Evolutionary conservation across 2,888 invertebrate species (phyloP).

Genomic region (Drosophila prostipennis): DNA sequence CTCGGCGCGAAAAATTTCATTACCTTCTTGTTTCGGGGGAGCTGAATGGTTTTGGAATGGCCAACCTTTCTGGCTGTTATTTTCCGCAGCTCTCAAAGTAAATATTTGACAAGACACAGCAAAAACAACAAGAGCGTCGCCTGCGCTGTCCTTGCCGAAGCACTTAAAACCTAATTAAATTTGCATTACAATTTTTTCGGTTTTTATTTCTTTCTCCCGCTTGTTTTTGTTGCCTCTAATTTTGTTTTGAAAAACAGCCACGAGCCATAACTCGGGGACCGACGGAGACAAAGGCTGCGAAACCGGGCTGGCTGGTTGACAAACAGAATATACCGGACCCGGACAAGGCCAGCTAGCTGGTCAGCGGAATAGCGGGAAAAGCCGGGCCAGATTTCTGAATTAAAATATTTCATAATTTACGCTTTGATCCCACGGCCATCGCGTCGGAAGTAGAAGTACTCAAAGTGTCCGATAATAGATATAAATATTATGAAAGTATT

Average conservation of each 20-base stretch:
- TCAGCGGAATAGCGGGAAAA: slow-evolving; percentile 6
- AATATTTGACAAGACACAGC: slow-evolving; percentile 69
- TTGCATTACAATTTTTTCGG: slow-evolving; percentile 77
- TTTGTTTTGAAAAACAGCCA: slow-evolving; percentile 77
- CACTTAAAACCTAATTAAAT: slow-evolving; percentile 80
- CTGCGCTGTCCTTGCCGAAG: slow-evolving; percentile 69
- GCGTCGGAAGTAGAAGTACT: background rate
- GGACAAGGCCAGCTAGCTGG: slow-evolving; percentile 14
- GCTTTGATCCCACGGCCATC: slow-evolving; percentile 26
- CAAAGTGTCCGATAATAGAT: background rate
- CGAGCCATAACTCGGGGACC: slow-evolving; percentile 51
- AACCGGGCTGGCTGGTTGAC: slow-evolving; percentile 65
- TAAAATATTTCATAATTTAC: slow-evolving; percentile 29
- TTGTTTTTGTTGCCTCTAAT: slow-evolving; percentile 58
- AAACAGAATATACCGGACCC: slow-evolving; percentile 46
- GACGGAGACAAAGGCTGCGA: slow-evolving; percentile 35
- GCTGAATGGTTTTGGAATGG: slow-evolving; percentile 22
- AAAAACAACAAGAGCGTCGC: slow-evolving; percentile 49
- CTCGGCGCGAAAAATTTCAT: slow-evolving; percentile 77
- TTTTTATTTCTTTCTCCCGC: slow-evolving; percentile 38
- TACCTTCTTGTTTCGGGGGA: slow-evolving; percentile 52
- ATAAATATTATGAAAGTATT: slow-evolving; percentile 1
- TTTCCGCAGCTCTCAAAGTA: slow-evolving; percentile 74
- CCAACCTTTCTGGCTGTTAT: slow-evolving; percentile 76
- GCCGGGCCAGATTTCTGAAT: slow-evolving; percentile 30